Base-by-base conservation (phyloP, 2,113 vertebrate genomes). In the Eudyptes chrysolophus region DNA sequence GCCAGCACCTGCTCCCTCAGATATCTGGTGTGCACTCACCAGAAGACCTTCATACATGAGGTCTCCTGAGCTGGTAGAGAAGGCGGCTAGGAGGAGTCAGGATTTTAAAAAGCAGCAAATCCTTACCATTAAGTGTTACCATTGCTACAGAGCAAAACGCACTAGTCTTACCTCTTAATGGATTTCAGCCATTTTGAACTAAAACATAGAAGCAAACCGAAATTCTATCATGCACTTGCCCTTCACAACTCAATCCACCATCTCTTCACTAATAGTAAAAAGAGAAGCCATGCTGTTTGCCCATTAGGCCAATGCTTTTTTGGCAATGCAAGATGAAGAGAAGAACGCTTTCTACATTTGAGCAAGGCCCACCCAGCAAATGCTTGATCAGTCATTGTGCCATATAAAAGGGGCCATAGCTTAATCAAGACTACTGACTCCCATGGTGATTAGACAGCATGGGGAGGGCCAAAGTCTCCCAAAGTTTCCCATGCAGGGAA, bases 11-110 rank as follows among this genome's bases (percentile, higher is more conserved):
- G 9, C n/a, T 66, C 58, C 51, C 21, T 70, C 36, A 16, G 38
- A 30, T 3, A 7, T 14, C 25, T 51, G 17, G 9, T 42, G 24
- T 20, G 24, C 25, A 19, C 27, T 71, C 38, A 65, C 7, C 18
- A 16, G 17, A 34, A 48, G 34, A 40, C 12, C 29, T 65, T 70
- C 34, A 65, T 46, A 52, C 19, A 6, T 17, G 36, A 76, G 8
- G 10, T n/a, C 62, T 60, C 64, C 30, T 15, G 32, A 87, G 26
- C 46, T 49, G 29, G 30, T 48, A 87, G 20, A 71, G 46, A 81
- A 64, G 68, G 1, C 0, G 1, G 16, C 40, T 69, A 40, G 36
- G 8, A 78, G 5, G 2, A n/a, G 7, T 32, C 15, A 17, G 13
- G 48, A 69, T 69, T 65, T 60, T 42, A 11, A 46, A 42, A 46